These are phyloP conservation scores for Grus americana DNA, from an alignment of 2,113 vertebrate genomes.

Conservation along the genomic window DNA sequence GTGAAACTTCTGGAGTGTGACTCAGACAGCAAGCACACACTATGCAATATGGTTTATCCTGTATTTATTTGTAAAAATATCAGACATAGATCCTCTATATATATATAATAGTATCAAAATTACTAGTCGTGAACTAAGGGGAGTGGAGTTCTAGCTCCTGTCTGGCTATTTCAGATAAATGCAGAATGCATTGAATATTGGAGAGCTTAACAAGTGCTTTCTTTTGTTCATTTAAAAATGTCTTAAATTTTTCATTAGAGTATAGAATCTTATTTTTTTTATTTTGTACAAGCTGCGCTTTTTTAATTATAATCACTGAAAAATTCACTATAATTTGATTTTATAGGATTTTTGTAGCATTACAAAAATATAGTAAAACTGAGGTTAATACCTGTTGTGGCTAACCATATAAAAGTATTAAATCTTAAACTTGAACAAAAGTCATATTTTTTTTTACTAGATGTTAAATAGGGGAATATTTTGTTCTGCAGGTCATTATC, in stretches of 20 bases:
- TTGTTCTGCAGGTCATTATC: constrained; percentile 55
- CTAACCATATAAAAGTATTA: constrained; percentile 81
- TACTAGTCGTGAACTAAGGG: constrained; percentile 68
- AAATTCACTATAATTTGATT: constrained; percentile 80
- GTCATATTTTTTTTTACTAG: constrained; percentile 67
- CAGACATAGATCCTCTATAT: constrained; percentile 74
- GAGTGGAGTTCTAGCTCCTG: constrained; percentile 63
- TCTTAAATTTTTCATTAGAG: constrained; percentile 79
- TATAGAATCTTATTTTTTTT: constrained; percentile 80
- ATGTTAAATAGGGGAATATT: constrained; percentile 60
- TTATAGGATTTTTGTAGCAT: constrained; percentile 82
- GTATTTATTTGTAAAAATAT: constrained; percentile 88
- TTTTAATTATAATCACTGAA: constrained; percentile 81
- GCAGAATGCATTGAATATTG: constrained; percentile 70
- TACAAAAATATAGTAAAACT: constrained; percentile 76
- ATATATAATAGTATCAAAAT: constrained; percentile 72
- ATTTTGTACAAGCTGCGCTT: constrained; percentile 82
- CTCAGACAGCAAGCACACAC: constrained; percentile 82
- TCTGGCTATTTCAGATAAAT: constrained; percentile 75
- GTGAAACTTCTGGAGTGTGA: constrained; percentile 80
- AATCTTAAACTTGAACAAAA: constrained; percentile 78
- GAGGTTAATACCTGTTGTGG: constrained; percentile 80
- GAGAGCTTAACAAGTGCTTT: constrained; percentile 80
- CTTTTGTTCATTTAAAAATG: constrained; percentile 76
- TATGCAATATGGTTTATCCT: constrained; percentile 89